Evolutionary conservation across 2,888 invertebrate genomes (phyloP).

Genomic region (Copidosoma aretas): DNA sequence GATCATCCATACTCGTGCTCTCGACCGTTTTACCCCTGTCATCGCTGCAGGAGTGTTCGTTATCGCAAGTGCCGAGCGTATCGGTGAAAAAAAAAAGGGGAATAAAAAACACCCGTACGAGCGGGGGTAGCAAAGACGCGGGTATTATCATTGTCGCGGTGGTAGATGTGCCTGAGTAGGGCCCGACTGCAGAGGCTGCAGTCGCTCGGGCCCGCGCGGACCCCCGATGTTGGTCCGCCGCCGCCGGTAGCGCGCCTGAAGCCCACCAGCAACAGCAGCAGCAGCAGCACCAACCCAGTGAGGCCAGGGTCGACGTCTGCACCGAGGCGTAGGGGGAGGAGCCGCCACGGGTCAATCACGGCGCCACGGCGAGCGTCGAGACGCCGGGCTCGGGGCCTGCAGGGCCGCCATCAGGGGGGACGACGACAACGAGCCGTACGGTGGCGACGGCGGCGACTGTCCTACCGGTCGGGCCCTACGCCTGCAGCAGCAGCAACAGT

Average conservation of each 20-base stretch:
- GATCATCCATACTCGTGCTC: too few relatives aligned
- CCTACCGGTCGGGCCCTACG: conserved; percentile 34
- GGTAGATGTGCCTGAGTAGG: conserved; percentile 29
- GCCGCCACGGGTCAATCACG: conserved; percentile 34
- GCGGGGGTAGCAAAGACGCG: too few relatives aligned
- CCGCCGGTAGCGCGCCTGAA: too few relatives aligned
- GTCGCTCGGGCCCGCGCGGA: background rate
- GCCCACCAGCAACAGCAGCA: background rate
- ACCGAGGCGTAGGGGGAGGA: background rate
- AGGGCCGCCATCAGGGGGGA: conserved; percentile 56
- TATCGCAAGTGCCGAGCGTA: too few relatives aligned
- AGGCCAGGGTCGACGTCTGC: too few relatives aligned
- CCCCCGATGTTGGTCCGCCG: background rate
- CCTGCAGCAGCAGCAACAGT: background rate
- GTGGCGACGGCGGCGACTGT: conserved; percentile 35
- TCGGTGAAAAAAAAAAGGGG: too few relatives aligned
- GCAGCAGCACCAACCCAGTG: background rate
- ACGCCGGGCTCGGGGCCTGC: conserved; percentile 58
- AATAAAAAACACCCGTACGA: too few relatives aligned
- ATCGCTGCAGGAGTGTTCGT: too few relatives aligned
- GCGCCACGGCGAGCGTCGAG: conserved; percentile 62
- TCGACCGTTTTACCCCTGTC: too few relatives aligned
- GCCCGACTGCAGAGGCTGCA: background rate
- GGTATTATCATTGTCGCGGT: too few relatives aligned
- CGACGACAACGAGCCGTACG: conserved; percentile 44